Percentiles rank a stretch among this genome's conserved stretches.
phyloP scores from a whole-genome alignment of 1,140 invertebrate species.

The Gerris buenoi region DNA sequence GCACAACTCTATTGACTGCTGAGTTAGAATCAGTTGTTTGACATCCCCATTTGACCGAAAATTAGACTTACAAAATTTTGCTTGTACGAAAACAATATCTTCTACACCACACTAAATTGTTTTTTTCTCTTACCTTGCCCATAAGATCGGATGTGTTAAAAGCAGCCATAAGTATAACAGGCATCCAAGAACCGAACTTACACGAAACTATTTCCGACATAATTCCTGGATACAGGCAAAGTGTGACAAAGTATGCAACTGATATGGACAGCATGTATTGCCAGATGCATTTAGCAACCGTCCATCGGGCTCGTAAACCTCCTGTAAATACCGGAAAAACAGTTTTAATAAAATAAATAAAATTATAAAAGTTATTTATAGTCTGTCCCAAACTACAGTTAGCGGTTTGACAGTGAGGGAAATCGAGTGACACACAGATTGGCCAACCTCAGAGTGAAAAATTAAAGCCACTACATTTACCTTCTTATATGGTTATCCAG shows the following conservation, averaged over 20 bases:
- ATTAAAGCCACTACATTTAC: too few species aligned
- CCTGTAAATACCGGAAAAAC: conserved; percentile 42
- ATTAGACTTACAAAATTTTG: too few species aligned
- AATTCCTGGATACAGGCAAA: conserved; percentile 77
- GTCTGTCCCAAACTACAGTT: too few species aligned
- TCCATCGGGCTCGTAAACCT: conserved; percentile 48
- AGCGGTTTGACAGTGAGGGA: too few species aligned
- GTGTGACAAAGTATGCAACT: conserved; percentile 71
- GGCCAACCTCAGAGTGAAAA: too few species aligned
- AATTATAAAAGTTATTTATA: not conserved
- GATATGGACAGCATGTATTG: conserved; percentile 79
- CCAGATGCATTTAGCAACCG: conserved; percentile 64
- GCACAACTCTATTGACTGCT: too few species aligned
- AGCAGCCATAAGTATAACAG: conserved; percentile 71
- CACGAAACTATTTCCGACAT: conserved; percentile 75
- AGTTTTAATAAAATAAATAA: not conserved
- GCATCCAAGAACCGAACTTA: conserved; percentile 71
- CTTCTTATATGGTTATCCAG: too few species aligned
- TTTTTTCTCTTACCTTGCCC: conserved; percentile 62
- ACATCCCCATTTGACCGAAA: too few species aligned
- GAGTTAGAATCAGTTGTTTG: too few species aligned
- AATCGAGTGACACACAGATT: too few species aligned
- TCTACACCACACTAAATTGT: too few species aligned
- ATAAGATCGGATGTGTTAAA: conserved; percentile 75
- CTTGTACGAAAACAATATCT: too few species aligned